Conservation (phyloP, 1,140 invertebrate genomes). For the Plectrocnemia conspersa region DNA sequence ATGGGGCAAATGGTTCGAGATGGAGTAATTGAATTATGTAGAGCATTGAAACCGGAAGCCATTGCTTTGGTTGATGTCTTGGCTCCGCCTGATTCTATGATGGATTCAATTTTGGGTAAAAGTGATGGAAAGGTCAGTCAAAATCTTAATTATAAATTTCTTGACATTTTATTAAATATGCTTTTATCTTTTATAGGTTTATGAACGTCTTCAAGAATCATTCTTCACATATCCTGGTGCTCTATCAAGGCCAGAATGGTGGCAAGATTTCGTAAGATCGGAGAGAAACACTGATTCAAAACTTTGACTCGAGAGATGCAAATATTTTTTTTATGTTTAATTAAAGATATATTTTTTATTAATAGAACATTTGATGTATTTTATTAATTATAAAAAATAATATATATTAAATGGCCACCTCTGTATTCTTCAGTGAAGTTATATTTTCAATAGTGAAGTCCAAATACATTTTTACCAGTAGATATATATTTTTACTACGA, state of each 20-base stretch:
- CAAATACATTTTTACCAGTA: no score
- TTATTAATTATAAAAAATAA: not conserved
- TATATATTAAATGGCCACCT: no score
- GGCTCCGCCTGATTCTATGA: constrained; percentile 80
- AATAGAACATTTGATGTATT: not conserved
- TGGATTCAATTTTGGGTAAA: constrained; percentile 74
- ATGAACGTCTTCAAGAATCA: constrained; percentile 55
- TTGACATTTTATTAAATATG: not conserved
- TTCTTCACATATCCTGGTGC: constrained; percentile 53
- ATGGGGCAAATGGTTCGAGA: constrained; percentile 47
- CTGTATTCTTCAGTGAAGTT: no score
- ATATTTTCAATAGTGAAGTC: no score
- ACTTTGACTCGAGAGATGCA: no score
- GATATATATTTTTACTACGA: no score
- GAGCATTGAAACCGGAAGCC: constrained; percentile 67
- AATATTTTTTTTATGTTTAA: constrained; percentile 1
- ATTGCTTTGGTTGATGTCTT: constrained; percentile 78
- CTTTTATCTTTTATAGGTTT: constrained; percentile 45
- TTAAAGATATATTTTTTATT: not conserved
- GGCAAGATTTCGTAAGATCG: constrained; percentile 55
- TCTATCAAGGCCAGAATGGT: constrained; percentile 55
- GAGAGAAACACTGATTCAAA: constrained; percentile 21
- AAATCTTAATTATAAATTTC: not conserved
- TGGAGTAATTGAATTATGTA: constrained; percentile 65
- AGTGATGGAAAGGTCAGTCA: constrained; percentile 71